Base-by-base conservation (phyloP, 2,113 vertebrate species). In the Megalops atlanticus region DNA sequence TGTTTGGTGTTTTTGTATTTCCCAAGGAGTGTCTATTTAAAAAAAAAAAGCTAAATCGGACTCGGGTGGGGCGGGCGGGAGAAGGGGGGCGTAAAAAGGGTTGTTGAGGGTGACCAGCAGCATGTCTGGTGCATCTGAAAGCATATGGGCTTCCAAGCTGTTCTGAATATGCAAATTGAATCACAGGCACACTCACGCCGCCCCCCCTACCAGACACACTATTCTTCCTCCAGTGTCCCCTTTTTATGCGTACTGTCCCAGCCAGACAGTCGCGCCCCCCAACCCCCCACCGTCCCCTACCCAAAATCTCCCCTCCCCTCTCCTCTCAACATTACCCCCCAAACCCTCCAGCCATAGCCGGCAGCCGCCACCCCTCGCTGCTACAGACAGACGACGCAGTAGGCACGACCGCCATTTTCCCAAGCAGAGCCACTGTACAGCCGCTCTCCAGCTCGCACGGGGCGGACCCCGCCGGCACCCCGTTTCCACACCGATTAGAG, bases 111-210 rank as follows among this genome's bases (percentile, higher is more conserved):
- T 84, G 87, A 33, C 81, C 81, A 74, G 88, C 87, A 89, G 86
- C 88, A 86, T 2, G 84, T 82, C 83, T 81, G 75, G 71, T 76
- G 84, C 85, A 83, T 83, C 83, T 64, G 27, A 47, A 85, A 80
- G 84, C 89, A 89, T 88, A 80, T 88, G 88, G 89, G 87, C 85
- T 87, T 3, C 84, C 88, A 85, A 87, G 85, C 87, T 85, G 87
- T 83, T 89, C 87, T 79, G 88, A 89, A 90, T 88, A 89, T 88
- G 85, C 86, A 89, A 89, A 89, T 76, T 40, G 36, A 16, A 80
- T 85, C 43, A 6, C 71, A 76, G 87, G 88, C 87, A 84, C 84
- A 78, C 87, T 0, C 21, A 41, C 39, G 35, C 18, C 16, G 21
- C 24, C 18, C 11, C 49, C 81, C 78, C 21, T 16, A 21, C 12